Evolutionary conservation across 2,113 vertebrate species (phyloP).

Genomic region (Ictalurus furcatus): DNA sequence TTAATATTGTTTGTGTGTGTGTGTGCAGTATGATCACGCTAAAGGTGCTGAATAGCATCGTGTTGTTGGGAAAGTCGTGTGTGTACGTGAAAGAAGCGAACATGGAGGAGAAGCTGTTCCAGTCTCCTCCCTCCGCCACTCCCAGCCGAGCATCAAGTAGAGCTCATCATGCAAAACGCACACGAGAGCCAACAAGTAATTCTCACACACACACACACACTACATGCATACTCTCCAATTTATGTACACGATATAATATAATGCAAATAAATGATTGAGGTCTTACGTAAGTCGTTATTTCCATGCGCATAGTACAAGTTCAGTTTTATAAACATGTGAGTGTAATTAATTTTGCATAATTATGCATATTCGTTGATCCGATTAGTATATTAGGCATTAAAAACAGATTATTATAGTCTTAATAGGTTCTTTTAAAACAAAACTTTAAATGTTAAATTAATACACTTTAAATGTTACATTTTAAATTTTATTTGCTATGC

Average conservation of each 20-base stretch:
- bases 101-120: conserved; percentile 95
- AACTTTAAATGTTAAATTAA: background rate
- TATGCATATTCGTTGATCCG: background rate
- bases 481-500: background rate
- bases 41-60: conserved; percentile 95
- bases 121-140: conserved; percentile 73
- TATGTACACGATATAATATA: background rate
- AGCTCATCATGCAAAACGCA: conserved; percentile 75
- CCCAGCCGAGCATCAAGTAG: conserved; percentile 81
- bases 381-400: background rate
- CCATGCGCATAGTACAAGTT: background rate
- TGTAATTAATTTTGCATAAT: background rate
- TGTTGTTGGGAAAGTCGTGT: conserved; percentile 93
- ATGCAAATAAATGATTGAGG: background rate
- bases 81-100: conserved; percentile 95
- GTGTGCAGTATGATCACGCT: conserved; percentile 86
- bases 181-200: conserved; percentile 71
- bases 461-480: too few relatives aligned
- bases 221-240: background rate
- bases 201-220: background rate
- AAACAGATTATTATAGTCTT: background rate
- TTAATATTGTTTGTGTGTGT: conserved; percentile 43
- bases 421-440: background rate
- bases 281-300: background rate
- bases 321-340: background rate